Evolutionary conservation across 30 jellyfish, hydroid and myxozoan genomes (phyloP), one percentile per base, ranked within the genome.

Genomic region (Rhopilema esculentum): DNA sequence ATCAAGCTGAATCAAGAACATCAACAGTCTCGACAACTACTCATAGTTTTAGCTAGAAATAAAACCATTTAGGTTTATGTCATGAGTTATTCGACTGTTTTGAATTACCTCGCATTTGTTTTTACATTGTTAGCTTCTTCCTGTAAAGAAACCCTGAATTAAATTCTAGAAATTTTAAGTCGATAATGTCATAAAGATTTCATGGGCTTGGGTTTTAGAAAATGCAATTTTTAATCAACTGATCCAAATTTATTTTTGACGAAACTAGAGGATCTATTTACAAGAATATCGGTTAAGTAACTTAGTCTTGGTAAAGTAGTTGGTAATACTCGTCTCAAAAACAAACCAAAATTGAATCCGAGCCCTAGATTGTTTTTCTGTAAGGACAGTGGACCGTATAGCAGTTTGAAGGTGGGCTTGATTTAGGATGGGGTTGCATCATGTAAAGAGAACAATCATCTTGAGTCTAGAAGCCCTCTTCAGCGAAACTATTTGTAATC

Each of bases 141-240:
- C 88, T 78, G 68, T 40, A 28, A 40, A 28, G 30, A 78, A 73
- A 49, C 88, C 88, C 50, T 9, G 88, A 53, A 57, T 78, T 66
- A 16, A 31, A 78, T 78, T 78, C 63, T 30, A 65, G 70, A 78
- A 57, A 57, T 61, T 49, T 24, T 19, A 32, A 78, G 76, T 78
- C 88, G 26, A 33, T 78, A 78, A 78, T 78, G 53, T 78, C 26
- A 78, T 78, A 65, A 78, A 29, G 77, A 78, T 78, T 61, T 78
- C 88, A 78, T 63, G 88, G 79, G 76, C 65, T 31, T 65, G 88
- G 88, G 29, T 78, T 78, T 57, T 65, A 78, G 78, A 31, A 48
- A 78, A 57, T 32, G 78, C 67, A 57, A 2, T 40, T 12, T 40
- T 40, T 12, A 40, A 40, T 40, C 12, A 40, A 40, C 57, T 40